phyloP scores from a whole-genome alignment of 2,888 invertebrate species.

The Drosophila nigricruria region DNA sequence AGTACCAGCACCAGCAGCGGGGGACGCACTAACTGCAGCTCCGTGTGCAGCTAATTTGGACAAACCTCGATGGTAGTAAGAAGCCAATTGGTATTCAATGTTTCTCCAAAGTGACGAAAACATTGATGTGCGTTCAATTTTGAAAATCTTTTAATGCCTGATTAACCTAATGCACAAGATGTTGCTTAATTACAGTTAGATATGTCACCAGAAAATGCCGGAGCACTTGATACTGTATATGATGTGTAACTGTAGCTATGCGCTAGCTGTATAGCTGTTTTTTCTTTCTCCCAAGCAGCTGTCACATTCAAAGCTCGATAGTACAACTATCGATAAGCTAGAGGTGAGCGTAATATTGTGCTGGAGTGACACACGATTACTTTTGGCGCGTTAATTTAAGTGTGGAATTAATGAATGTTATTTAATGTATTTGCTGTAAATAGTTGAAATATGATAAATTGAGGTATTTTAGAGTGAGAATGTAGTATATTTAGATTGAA shows the following conservation, averaged over 20 bases:
- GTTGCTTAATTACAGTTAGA: constrained; percentile 59
- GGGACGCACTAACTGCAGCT: constrained; percentile 34
- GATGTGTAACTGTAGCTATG: not conserved
- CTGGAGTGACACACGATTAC: not conserved
- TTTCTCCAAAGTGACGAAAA: constrained; percentile 87
- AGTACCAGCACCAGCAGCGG: constrained; percentile 52
- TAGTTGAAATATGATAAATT: not conserved
- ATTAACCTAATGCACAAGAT: constrained; percentile 42
- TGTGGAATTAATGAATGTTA: not conserved
- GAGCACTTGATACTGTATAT: constrained; percentile 17
- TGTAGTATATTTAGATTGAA: not conserved
- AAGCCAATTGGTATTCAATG: constrained; percentile 88
- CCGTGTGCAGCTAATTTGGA: constrained; percentile 52
- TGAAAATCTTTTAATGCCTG: constrained; percentile 10
- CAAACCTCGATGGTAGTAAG: constrained; percentile 89
- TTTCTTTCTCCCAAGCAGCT: constrained; percentile 11
- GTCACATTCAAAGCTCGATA: constrained; percentile 34
- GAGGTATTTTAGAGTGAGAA: not conserved
- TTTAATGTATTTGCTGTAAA: not conserved
- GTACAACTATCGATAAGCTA: constrained; percentile 33
- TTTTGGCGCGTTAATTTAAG: not conserved
- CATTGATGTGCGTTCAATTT: constrained; percentile 83
- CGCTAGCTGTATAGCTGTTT: not conserved
- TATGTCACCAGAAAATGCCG: constrained; percentile 40
- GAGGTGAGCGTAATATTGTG: not conserved